These are phyloP conservation scores for Oopsacas minuta DNA, from an alignment of 37 sponge, comb jelly and placozoan species.

Conservation along the genomic window DNA sequence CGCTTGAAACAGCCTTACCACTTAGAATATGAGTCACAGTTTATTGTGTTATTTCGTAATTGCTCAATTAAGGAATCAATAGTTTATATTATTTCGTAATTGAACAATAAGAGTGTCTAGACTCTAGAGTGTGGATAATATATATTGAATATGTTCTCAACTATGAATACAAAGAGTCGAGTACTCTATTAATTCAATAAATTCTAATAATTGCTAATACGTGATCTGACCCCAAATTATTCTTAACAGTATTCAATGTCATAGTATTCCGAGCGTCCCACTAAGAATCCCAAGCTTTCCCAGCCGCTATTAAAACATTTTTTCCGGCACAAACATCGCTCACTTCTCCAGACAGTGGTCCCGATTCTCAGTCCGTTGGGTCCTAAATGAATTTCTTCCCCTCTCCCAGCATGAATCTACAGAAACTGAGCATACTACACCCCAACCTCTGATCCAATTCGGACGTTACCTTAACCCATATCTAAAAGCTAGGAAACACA, in stretches of 20 bases:
- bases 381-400: neutral
- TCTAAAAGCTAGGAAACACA: too few species aligned
- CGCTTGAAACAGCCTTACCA: neutral
- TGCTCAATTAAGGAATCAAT: neutral
- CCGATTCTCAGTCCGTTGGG: neutral
- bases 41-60: too few species aligned
- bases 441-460: neutral
- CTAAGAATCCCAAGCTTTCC: neutral
- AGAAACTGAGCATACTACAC: neutral
- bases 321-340: neutral
- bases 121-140: neutral
- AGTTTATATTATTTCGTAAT: neutral
- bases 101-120: neutral
- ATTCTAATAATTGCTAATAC: too few species aligned
- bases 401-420: neutral
- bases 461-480: neutral
- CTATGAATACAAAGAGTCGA: neutral
- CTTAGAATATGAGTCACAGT: neutral
- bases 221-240: too few species aligned
- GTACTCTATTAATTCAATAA: too few species aligned
- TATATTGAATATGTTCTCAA: neutral
- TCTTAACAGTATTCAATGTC: neutral
- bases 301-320: too few species aligned
- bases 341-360: neutral
- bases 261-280: neutral